Conservation (phyloP, 1,140 invertebrate genomes). For the Drepana arcuata region DNA sequence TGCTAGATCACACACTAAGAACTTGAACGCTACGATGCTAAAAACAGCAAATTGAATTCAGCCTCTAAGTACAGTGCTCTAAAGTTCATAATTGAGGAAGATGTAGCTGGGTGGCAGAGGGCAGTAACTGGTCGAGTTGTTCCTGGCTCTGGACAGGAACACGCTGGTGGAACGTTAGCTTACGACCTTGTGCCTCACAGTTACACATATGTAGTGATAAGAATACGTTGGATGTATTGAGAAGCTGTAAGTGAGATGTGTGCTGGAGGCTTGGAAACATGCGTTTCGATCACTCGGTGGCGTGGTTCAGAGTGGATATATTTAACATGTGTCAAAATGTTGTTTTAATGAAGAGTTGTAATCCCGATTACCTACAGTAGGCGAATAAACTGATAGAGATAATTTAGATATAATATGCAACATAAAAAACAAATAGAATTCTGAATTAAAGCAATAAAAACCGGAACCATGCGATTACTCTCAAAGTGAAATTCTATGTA, state of each 20-base stretch:
- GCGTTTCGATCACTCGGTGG: conserved; percentile 70
- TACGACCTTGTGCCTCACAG: conserved; percentile 62
- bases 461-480: no score
- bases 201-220: conserved; percentile 57
- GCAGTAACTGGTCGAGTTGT: conserved; percentile 29
- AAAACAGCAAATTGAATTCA: conserved; percentile 53
- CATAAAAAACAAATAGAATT: conserved; percentile 13
- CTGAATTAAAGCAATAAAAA: no score
- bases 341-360: conserved; percentile 38
- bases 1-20: conserved; percentile 40
- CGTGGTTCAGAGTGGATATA: conserved; percentile 61
- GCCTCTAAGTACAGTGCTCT: conserved; percentile 64
- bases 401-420: no score
- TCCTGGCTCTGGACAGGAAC: not conserved
- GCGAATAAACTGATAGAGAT: conserved; percentile 11
- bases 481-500: no score
- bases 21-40: conserved; percentile 51
- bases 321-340: conserved; percentile 58
- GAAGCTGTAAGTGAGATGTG: conserved; percentile 69
- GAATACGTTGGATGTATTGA: conserved; percentile 58
- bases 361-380: conserved; percentile 38
- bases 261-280: conserved; percentile 66
- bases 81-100: conserved; percentile 33
- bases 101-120: conserved; percentile 63
- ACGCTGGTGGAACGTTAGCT: conserved; percentile 5